Conservation (phyloP, 2,113 vertebrate species). For the Cepphus grylle region DNA sequence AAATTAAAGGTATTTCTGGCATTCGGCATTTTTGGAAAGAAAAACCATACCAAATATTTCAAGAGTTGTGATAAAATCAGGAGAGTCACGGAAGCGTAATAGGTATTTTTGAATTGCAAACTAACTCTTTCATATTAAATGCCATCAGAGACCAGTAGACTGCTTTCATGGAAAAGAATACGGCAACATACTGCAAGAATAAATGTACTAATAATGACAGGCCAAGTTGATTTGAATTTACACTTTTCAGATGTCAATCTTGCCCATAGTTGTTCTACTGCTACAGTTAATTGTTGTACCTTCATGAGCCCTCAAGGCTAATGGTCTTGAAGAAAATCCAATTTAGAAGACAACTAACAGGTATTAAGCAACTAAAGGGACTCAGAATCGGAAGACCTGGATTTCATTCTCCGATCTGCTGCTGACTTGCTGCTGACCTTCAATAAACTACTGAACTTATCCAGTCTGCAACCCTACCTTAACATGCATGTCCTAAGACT, state of each 20-base stretch:
- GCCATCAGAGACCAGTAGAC: slow-evolving; percentile 24
- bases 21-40: background rate
- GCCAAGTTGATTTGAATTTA: background rate
- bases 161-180: background rate
- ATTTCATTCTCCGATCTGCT: background rate
- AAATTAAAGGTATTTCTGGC: background rate
- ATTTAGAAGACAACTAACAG: background rate
- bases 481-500: background rate
- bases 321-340: background rate
- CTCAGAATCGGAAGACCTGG: background rate
- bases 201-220: background rate
- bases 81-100: background rate
- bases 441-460: background rate
- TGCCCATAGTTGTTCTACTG: background rate
- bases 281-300: background rate
- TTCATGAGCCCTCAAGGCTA: background rate
- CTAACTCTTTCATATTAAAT: slow-evolving; percentile 47
- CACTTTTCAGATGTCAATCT: background rate
- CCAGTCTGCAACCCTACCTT: background rate
- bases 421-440: background rate
- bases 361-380: background rate
- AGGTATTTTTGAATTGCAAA: slow-evolving; percentile 51
- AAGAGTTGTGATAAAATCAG: background rate
- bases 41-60: background rate
- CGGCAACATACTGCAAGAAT: background rate